Percentiles rank a stretch among this genome's conserved stretches.
Conservation (phyloP, 2,888 invertebrate species). For the Ichneumoninae sp. region DNA sequence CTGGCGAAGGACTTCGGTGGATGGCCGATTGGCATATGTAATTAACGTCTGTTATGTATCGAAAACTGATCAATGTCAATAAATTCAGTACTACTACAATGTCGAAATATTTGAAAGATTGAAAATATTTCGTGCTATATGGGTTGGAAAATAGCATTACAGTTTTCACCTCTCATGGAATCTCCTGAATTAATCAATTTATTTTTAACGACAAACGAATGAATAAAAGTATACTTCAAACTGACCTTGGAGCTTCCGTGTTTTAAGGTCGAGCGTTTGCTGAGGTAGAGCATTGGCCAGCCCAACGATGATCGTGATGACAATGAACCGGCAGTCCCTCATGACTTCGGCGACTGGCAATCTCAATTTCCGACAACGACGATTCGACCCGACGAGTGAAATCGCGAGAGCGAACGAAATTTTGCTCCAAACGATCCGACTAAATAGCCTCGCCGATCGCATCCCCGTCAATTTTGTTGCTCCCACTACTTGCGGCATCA, state of each 20-base stretch:
- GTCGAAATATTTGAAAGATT: no score
- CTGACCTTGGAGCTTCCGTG: slow-evolving; percentile 59
- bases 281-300: slow-evolving; percentile 23
- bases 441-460: slow-evolving; percentile 16
- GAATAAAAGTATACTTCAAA: not conserved
- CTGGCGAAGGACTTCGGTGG: no score
- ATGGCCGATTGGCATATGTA: no score
- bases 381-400: not conserved
- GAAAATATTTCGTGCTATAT: no score
- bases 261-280: slow-evolving; percentile 11
- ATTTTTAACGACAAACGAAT: not conserved
- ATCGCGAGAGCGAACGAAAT: not conserved
- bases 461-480: not conserved
- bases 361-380: not conserved
- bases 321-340: slow-evolving; percentile 6
- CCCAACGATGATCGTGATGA: slow-evolving; percentile 32
- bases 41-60: no score
- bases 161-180: not conserved
- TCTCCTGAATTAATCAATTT: not conserved
- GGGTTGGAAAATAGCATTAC: no score
- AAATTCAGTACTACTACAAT: no score
- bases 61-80: no score
- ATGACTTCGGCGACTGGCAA: slow-evolving; percentile 6
- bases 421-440: not conserved
- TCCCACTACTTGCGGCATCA: slow-evolving; percentile 7